Evolutionary conservation across 2,797 vertebrate species (phyloP), one percentile per base, ranked within the genome.

Genomic region (Spheniscus humboldti): DNA sequence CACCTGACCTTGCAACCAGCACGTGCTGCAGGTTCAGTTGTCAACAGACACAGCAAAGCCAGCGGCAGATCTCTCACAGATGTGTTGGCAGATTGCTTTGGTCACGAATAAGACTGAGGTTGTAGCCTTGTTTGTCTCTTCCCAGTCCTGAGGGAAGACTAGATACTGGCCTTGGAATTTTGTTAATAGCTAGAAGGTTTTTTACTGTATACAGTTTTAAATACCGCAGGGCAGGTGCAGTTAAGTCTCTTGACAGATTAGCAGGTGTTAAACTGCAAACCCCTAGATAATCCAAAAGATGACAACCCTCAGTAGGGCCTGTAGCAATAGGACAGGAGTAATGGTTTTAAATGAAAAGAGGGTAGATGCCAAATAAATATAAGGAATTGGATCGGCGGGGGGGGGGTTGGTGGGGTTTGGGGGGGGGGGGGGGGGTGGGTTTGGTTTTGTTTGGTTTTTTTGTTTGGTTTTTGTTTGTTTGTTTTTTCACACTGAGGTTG

Each of bases 11-110:
- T n/a, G 6, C 15, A 35, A 64, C 19, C 18, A 23, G 6, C 0
- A 0, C 0, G 0, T 4, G 14, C 35, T 71, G 55, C 43, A 55
- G n/a, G 67, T 53, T 89, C 81, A 11, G 55, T 0, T 35, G 31
- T 8, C 78, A 37, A 27, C 41, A 92, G 45, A 35, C 0, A 0
- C n/a, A 66, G 64, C n/a, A 62, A 73, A 55, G 31, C 23, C 75
- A 71, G 30, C 1, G 1, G 20, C 27, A 27, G 31, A 39, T 35
- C 45, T 86, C 25, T 37, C 57, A n/a, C n/a, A 37, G 12, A 22
- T 4, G 2, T 11, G 18, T 5, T 48, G 72, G 45, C 60, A 83
- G 43, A 63, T 27, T 3, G 0, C 33, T 82, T 63, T 14, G 35
- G 59, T 90, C 75, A 80, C 13, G 9, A 79, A 52, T 22, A 77